Evolutionary conservation across 2,888 invertebrate genomes (phyloP), one percentile per base, ranked within the genome.

Genomic region (Drosophila colorata): DNA sequence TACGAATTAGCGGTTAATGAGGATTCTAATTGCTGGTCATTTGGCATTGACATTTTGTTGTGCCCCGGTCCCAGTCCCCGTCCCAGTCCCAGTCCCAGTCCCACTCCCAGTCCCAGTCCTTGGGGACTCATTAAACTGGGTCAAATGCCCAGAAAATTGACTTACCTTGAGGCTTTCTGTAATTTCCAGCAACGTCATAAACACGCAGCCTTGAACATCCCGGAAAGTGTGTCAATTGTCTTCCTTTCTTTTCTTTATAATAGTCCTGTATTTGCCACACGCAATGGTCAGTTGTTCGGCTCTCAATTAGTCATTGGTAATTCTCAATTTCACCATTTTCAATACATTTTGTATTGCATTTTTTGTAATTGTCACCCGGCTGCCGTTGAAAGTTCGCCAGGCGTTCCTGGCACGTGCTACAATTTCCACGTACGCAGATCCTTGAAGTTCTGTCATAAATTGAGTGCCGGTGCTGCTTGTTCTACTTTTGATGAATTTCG

Each of bases 211-310:
- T 43, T 37, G 57, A 48, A 20, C 53, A 58, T 44, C 25, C 35
- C 11, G 8, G 28, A 81, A 82, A 85, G 63, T 82, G 87, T 87
- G 82, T 87, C 82, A 82, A 81, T 76, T 49, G 64, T 33, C 41
- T 61, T 66, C 51, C 33, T 55, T 31, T 28, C 43, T 31, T n/a
- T 38, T 28, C 13, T 41, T 55, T 13, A n/a, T 40, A 46, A 61
- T 59, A 51, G 58, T 18, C 16, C 14, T 55, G 25, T 69, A 13
- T 11, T 33, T 20, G 2, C 7, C 63, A 11, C 87, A 87, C 80
- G 87, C 81, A 74, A 77, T 38, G 49, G 43, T 35, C 65, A 43
- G 9, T 40, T 58, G 40, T 13, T 40, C 38, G 8, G 25, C 20
- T 35, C 53, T 53, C 78, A 87, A 84, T 80, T 87, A 78, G 64